Percentiles rank a stretch among this genome's conserved stretches.
These are phyloP conservation scores for Tetragonisca angustula DNA, from an alignment of 2,888 invertebrate species.

Conservation along the genomic window DNA sequence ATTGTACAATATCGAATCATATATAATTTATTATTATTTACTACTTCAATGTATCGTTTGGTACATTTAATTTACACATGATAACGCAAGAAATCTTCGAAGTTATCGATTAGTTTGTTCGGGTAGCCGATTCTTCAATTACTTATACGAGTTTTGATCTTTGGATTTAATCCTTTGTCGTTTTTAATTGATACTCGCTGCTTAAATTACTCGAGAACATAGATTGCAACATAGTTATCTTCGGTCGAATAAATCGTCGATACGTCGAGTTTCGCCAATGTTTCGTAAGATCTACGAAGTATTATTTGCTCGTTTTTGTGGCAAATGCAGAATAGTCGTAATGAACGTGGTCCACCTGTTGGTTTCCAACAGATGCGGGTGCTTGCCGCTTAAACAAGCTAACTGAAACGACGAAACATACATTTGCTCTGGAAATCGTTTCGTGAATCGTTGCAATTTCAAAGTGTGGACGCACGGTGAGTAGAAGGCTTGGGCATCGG, in stretches of 20 bases:
- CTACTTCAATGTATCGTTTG: not conserved
- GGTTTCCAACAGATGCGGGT: constrained; percentile 36
- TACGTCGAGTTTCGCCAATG: constrained; percentile 10
- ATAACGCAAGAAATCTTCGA: not conserved
- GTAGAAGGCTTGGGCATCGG: not conserved
- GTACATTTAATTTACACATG: not conserved
- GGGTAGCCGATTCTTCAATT: constrained; percentile 12
- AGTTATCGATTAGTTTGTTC: constrained; percentile 10
- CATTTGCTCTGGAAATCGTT: not conserved
- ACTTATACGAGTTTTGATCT: constrained; percentile 3
- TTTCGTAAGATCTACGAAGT: not conserved
- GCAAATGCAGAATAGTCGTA: constrained; percentile 23
- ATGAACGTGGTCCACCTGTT: constrained; percentile 61
- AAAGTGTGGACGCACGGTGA: not conserved
- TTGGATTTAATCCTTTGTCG: not conserved
- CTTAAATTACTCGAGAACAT: constrained; percentile 6
- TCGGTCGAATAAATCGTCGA: constrained; percentile 1
- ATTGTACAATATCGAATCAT: not conserved
- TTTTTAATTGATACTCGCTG: constrained; percentile 20
- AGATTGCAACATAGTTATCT: constrained; percentile 4
- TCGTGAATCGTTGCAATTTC: constrained; percentile 6
- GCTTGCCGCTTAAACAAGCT: constrained; percentile 15
- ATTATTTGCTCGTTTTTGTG: constrained; percentile 13
- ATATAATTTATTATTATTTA: not conserved
- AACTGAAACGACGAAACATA: constrained; percentile 36